These are phyloP conservation scores for Drepanosiphum platanoidis DNA, from an alignment of 2,888 invertebrate genomes.

Conservation along the genomic window DNA sequence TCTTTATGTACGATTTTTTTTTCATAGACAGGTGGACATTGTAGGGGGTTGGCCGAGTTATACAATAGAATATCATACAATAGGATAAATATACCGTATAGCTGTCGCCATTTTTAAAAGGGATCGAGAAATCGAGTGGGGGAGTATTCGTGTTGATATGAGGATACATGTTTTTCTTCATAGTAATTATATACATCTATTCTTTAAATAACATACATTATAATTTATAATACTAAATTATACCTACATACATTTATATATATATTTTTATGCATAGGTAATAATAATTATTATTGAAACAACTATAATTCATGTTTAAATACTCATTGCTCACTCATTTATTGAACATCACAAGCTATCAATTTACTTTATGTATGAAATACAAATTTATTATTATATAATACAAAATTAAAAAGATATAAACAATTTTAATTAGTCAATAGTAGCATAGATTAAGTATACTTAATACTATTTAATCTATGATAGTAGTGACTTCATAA, in stretches of 20 bases:
- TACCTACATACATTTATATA: too few species aligned
- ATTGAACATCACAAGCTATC: too few species aligned
- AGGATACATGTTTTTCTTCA: neutral
- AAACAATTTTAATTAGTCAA: too few species aligned
- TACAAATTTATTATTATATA: neutral
- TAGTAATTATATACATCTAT: neutral
- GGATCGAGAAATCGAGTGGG: neutral
- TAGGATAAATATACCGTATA: conserved; percentile 29
- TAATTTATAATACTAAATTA: too few species aligned
- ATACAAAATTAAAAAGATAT: too few species aligned
- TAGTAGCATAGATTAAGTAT: too few species aligned
- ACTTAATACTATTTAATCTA: too few species aligned
- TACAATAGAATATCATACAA: conserved; percentile 26
- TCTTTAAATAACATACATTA: too few species aligned
- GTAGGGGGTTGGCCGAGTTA: conserved; percentile 9
- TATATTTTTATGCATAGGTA: too few species aligned
- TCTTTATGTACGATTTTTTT: conserved; percentile 12
- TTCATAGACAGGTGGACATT: conserved; percentile 20
- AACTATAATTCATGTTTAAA: neutral
- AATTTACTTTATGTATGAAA: too few species aligned
- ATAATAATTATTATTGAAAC: neutral
- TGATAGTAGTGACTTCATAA: too few species aligned
- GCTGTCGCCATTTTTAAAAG: conserved; percentile 42
- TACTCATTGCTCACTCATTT: neutral
- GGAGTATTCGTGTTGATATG: too few species aligned